Conservation (phyloP, 92 coral and sea anemone genomes). For the Heliopora coerulea region DNA sequence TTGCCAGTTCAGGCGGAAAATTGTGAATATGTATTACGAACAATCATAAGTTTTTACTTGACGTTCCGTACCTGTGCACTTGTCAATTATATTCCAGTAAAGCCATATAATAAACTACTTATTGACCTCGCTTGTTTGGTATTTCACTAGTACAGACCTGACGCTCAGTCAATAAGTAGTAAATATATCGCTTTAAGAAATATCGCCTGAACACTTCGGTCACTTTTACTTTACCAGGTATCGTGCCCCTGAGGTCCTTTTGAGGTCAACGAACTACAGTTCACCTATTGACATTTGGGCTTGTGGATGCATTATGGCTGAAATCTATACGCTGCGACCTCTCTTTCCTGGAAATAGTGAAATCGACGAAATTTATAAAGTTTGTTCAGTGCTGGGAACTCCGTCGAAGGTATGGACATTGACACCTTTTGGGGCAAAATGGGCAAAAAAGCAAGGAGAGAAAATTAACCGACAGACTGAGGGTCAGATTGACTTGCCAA, state of each 20-base stretch:
- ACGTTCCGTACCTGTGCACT: no score
- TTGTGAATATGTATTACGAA: no score
- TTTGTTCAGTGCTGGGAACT: constrained; percentile 84
- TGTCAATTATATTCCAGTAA: no score
- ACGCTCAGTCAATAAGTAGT: no score
- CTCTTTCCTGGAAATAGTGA: constrained; percentile 99
- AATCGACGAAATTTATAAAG: constrained; percentile 90
- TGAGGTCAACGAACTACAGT: constrained; percentile 89
- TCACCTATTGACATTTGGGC: constrained; percentile 99
- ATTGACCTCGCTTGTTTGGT: no score
- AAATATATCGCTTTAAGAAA: no score
- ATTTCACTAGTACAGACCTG: no score
- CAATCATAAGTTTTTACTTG: no score
- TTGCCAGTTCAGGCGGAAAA: no score
- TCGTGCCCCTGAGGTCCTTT: constrained; percentile 92
- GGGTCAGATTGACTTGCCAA: no score
- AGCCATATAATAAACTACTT: no score
- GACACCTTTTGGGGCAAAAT: not conserved
- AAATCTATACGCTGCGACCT: constrained; percentile 88
- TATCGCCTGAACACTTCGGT: no score
- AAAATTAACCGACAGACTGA: not conserved
- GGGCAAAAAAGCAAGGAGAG: not conserved
- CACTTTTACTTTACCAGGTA: constrained; percentile 53
- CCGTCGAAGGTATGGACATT: constrained; percentile 68
- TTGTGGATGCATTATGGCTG: constrained; percentile 97